Evolutionary conservation across 2,797 vertebrate species (phyloP), one percentile per base, ranked within the genome.

Genomic region (Tiaroga cobitis): DNA sequence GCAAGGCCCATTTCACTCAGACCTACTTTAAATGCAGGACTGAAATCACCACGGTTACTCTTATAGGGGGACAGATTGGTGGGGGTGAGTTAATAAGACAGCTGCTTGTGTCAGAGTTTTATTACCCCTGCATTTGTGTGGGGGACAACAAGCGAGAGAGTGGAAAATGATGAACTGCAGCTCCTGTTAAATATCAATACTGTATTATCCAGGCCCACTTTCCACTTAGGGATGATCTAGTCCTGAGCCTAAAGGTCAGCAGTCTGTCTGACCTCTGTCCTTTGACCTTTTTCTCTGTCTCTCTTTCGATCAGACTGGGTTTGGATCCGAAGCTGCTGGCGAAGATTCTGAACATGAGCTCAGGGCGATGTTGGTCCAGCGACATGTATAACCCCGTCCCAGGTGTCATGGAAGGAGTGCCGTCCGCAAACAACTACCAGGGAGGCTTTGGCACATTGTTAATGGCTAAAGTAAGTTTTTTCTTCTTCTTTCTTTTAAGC

Each of bases 291-390:
- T 97, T 56, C 46, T 84, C 9, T 56, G 39, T 39, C 15, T 68
- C 8, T 56, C 46, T 70, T 8, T 72, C 10, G 8, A 16, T 91
- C 95, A 99, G 98, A 94, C 96, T 99, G 92, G 98, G 98, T 88
- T 96, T 99, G 92, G 98, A 99, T 92, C 97, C 97, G 51, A 97
- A 98, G 91, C 95, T 99, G 51, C 91, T 99, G 96, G 95, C 97
- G 78, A 96, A 97, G 96, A 97, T 99, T 92, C 92, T 99, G 88
- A 99, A 99, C 94, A 99, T 98, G 97, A 99, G 98, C 89, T 99
- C 97, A 49, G 97, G 97, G 79, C 97, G 97, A n/a, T 99, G 98
- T 90, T 99, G 98, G 98, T 98, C 97, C 92, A 99, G 97, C 83
- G 97, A 99, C 91, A 96, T 96, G 0, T 99, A 99, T 89, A 99